A percentile compares a stretch with the other conserved stretches of the same genome.
Evolutionary conservation across 2,113 vertebrate genomes (phyloP).

Genomic region (Grammomys surdaster): DNA sequence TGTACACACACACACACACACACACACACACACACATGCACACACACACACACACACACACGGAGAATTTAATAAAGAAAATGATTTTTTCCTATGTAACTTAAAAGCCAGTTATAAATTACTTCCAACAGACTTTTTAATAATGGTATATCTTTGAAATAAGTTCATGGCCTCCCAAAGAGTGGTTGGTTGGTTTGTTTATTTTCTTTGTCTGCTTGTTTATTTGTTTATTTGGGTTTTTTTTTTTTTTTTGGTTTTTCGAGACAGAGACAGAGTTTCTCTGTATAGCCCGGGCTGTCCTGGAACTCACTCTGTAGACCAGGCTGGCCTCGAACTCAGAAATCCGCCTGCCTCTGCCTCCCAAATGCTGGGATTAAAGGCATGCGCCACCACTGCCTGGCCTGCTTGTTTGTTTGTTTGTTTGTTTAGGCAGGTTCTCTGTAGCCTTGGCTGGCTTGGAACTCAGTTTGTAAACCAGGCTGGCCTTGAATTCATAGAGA

Average conservation of each 20-base stretch:
- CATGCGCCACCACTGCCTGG: too few relatives aligned
- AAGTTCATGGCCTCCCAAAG: background rate
- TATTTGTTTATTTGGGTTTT: background rate
- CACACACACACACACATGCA: background rate
- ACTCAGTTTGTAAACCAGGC: background rate
- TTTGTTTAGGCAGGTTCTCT: background rate
- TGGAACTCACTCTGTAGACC: too few relatives aligned
- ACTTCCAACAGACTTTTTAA: background rate
- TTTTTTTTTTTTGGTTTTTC: too few relatives aligned
- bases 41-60: background rate
- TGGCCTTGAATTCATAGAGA: background rate
- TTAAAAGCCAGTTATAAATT: conserved; percentile 14
- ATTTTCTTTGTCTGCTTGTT: too few relatives aligned
- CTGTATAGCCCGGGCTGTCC: too few relatives aligned
- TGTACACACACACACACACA: background rate
- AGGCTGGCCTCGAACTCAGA: too few relatives aligned
- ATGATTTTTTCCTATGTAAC: background rate
- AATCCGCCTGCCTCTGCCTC: too few relatives aligned
- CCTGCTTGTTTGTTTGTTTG: too few relatives aligned
- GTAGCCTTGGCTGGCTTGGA: background rate
- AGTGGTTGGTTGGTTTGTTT: background rate
- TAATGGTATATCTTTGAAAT: conserved; percentile 15
- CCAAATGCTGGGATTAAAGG: too few relatives aligned
- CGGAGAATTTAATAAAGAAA: background rate
- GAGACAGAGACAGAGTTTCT: too few relatives aligned